Evolutionary conservation across 1,140 invertebrate species (phyloP), one percentile per base, ranked within the genome.

Genomic region (Neuroterus valhalla): DNA sequence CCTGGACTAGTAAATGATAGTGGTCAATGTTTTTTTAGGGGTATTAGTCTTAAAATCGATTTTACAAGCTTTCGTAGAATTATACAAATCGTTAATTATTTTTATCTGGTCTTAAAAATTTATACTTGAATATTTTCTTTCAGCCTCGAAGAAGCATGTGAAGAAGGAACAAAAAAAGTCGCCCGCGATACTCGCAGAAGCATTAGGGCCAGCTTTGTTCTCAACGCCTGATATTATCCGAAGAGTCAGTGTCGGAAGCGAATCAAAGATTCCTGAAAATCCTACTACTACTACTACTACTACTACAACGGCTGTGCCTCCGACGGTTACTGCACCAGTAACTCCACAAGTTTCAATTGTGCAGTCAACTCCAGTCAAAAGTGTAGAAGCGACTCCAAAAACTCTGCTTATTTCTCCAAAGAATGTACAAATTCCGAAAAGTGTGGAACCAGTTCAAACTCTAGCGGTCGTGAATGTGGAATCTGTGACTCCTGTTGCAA

Each of bases 141-240:
- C 91, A 89, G 82, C 79, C 71, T 26, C 78, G 4, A 92, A 91
- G 71, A 89, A 91, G 66, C 87, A 91, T 76, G 81, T 89, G 2
- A 95, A 94, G 84, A 94, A 94, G 81, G 94, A 95, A 70, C 93
- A 93, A 62, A 86, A 90, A 75, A 94, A 95, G 85, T 90, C 91
- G 17, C 92, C 93, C 15, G 92, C 93, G 48, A 92, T 92, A 80
- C 87, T 93, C 50, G 91, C 90, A 2, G 92, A 92, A 62, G 83
- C 92, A 69, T 88, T 93, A 70, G 93, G 91, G 78, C 94, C 92
- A 23, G 92, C 93, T 50, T 81, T 96, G 38, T 95, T 95, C 83
- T 95, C 94, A 14, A 93, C 94, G 52, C 95, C 95, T 10, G 95
- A 95, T 90, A 94, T 95, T 72, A 94, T 96, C 67, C 90, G 94